Percentiles rank a stretch among this genome's conserved stretches.
Conservation (phyloP, 2,888 invertebrate genomes). For the Platycheirus albimanus region DNA sequence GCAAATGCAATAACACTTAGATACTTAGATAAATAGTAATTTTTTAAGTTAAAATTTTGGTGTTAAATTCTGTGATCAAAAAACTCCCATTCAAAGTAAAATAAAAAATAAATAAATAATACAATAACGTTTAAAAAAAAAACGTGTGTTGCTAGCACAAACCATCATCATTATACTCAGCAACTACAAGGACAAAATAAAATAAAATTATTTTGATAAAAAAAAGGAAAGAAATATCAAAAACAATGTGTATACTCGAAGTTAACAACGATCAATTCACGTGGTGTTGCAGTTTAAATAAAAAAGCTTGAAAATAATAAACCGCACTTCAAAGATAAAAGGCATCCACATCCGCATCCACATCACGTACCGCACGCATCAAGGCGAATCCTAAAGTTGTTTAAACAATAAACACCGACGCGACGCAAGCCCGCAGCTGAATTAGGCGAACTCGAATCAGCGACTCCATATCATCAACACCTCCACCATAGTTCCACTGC, state of each 20-base stretch:
- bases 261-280: conserved; percentile 65
- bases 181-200: conserved; percentile 59
- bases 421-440: conserved; percentile 6
- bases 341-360: no score
- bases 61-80: conserved; percentile 74
- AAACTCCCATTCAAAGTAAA: conserved; percentile 73
- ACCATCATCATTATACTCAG: neutral
- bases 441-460: conserved; percentile 17
- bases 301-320: conserved; percentile 35
- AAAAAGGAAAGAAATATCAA: conserved; percentile 31
- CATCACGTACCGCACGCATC: no score
- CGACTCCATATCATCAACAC: conserved; percentile 20
- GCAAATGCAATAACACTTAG: conserved; percentile 62
- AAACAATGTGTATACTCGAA: conserved; percentile 61
- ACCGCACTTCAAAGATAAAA: neutral
- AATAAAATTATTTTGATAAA: conserved; percentile 14
- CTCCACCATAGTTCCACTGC: conserved; percentile 61
- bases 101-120: conserved; percentile 30
- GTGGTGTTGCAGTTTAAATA: conserved; percentile 43
- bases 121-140: conserved; percentile 10
- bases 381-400: conserved; percentile 10
- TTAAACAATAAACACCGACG: neutral
- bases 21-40: conserved; percentile 50
- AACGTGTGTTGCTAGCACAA: conserved; percentile 16
- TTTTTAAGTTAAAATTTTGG: conserved; percentile 69